phyloP scores from a whole-genome alignment of 1,140 invertebrate genomes.

The Thaumatotibia leucotreta region DNA sequence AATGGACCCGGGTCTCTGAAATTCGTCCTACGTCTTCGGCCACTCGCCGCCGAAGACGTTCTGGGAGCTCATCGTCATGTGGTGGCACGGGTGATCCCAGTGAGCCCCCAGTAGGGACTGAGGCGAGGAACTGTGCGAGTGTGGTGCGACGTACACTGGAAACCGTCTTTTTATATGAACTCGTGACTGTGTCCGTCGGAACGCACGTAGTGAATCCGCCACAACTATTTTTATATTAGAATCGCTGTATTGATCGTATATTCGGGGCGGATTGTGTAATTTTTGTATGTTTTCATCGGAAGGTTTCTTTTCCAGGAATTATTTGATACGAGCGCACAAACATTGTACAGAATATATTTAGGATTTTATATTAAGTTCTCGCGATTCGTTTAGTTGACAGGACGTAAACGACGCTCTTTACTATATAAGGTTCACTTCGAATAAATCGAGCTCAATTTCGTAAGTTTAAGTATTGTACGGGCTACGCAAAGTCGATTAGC shows the following conservation, averaged over 20 bases:
- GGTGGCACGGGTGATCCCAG: constrained; percentile 76
- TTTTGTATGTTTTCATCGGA: constrained; percentile 49
- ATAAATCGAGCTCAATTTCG: constrained; percentile 74
- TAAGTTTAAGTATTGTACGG: constrained; percentile 62
- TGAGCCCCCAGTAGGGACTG: constrained; percentile 64
- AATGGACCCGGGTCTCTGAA: constrained; percentile 76
- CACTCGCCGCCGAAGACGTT: constrained; percentile 78
- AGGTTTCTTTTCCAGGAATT: constrained; percentile 49
- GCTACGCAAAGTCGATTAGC: constrained; percentile 51
- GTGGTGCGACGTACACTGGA: constrained; percentile 40
- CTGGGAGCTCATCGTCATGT: constrained; percentile 77
- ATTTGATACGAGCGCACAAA: constrained; percentile 71
- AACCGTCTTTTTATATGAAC: constrained; percentile 69
- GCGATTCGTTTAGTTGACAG: constrained; percentile 31
- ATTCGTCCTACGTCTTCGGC: constrained; percentile 78
- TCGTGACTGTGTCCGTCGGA: constrained; percentile 64
- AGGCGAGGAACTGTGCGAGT: constrained; percentile 72
- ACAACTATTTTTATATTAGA: constrained; percentile 69
- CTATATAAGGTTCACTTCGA: constrained; percentile 63
- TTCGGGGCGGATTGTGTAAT: constrained; percentile 42
- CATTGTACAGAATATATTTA: constrained; percentile 64
- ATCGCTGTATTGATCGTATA: constrained; percentile 50
- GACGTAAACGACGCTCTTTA: constrained; percentile 32
- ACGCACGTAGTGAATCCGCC: constrained; percentile 51
- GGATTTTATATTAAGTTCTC: constrained; percentile 39